Percentiles rank a stretch among this genome's conserved stretches.
These are phyloP conservation scores for Varanus salvator DNA, from an alignment of 2,113 vertebrate genomes.

Conservation along the genomic window DNA sequence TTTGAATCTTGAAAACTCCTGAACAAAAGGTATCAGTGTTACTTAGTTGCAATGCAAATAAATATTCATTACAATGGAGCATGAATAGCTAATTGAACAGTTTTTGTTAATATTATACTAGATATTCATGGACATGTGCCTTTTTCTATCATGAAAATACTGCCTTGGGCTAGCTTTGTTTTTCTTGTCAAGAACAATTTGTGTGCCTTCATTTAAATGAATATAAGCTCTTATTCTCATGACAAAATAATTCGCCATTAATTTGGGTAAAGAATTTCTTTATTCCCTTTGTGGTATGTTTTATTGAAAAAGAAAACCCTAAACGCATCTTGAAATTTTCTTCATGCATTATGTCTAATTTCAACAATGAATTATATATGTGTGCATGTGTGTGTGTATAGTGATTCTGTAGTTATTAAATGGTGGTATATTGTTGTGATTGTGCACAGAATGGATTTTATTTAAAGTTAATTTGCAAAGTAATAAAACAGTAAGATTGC, in stretches of 20 bases:
- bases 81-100: slow-evolving; percentile 84
- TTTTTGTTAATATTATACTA: slow-evolving; percentile 88
- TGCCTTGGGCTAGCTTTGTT: slow-evolving; percentile 84
- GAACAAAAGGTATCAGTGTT: slow-evolving; percentile 74
- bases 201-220: slow-evolving; percentile 84
- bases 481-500: slow-evolving; percentile 60
- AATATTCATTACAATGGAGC: slow-evolving; percentile 84
- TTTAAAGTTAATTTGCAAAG: slow-evolving; percentile 67
- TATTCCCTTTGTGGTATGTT: slow-evolving; percentile 76
- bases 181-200: slow-evolving; percentile 86
- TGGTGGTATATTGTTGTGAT: slow-evolving; percentile 53
- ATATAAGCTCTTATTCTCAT: slow-evolving; percentile 83
- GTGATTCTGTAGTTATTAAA: slow-evolving; percentile 67
- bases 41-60: slow-evolving; percentile 75
- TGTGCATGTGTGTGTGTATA: not conserved
- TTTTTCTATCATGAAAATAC: slow-evolving; percentile 86
- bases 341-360: slow-evolving; percentile 66
- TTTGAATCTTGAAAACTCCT: slow-evolving; percentile 68
- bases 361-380: slow-evolving; percentile 58
- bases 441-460: slow-evolving; percentile 53
- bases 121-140: slow-evolving; percentile 85
- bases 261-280: slow-evolving; percentile 80
- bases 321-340: slow-evolving; percentile 65
- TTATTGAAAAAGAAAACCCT: slow-evolving; percentile 72
- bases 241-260: slow-evolving; percentile 83